A percentile compares a stretch with the other conserved stretches of the same genome.
Evolutionary conservation across 2,888 invertebrate species (phyloP).

Genomic region (Eristalis pertinax): DNA sequence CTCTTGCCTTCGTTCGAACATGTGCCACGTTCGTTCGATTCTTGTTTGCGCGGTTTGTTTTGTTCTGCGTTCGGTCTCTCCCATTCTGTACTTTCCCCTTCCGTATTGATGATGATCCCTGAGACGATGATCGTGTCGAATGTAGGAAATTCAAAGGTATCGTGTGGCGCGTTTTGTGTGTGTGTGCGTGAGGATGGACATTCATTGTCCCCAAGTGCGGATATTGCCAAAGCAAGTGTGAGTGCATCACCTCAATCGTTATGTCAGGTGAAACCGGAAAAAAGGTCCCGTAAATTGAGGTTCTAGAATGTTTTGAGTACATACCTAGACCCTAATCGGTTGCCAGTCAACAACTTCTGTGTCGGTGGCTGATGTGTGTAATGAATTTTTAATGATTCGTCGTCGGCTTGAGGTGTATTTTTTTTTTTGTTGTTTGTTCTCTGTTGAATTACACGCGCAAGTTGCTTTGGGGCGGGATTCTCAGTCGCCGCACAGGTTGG

Average conservation of each 20-base stretch:
- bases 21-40: conserved; percentile 4
- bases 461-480: background rate
- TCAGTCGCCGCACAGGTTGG: background rate
- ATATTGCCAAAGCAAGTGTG: conserved; percentile 19
- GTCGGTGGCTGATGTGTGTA: conserved; percentile 39
- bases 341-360: conserved; percentile 9
- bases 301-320: conserved; percentile 20
- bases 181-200: background rate
- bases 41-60: conserved; percentile 1
- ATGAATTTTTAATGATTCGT: conserved; percentile 46
- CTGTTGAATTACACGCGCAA: background rate
- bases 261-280: conserved; percentile 33
- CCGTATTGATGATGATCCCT: background rate
- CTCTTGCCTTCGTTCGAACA: background rate
- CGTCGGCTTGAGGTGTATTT: too few relatives aligned
- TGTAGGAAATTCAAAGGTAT: conserved; percentile 6
- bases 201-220: background rate
- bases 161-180: background rate
- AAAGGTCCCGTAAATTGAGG: conserved; percentile 34
- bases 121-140: background rate
- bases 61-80: background rate
- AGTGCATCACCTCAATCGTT: conserved; percentile 19
- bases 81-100: background rate
- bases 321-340: background rate
- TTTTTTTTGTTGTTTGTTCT: background rate